Base-by-base conservation (phyloP, 2,888 invertebrate genomes). In the Camponotus fellah region DNA sequence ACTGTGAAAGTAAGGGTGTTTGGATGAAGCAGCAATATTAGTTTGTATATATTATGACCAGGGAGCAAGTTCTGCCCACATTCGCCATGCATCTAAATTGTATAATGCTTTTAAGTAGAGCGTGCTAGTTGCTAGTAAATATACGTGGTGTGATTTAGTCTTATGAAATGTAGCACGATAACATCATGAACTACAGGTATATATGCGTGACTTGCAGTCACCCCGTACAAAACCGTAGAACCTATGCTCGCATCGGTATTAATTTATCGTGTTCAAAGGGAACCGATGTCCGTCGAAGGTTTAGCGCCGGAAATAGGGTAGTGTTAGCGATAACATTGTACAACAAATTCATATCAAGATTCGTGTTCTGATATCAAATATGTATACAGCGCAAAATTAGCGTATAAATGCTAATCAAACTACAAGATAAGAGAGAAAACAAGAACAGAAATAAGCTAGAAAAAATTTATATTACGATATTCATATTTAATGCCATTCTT, bases 121-220 rank as follows among this genome's bases (percentile, higher is more conserved):
- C 79, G 46, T 80, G 79, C 34, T 26, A 46, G 75, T 60, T 46
- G 79, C 60, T 60, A 80, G 46, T 80, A 80, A 80, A 79, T 43
- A 40, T 56, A 72, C 74, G 12, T 12, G 72, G 72, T 71, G 43
- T 17, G 75, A 79, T 79, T 43, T 34, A 58, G 74, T 58, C 74
- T 79, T 79, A 71, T 58, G 77, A 79, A 79, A 79, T 60, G 43
- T 79, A 72, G 46, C 26, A 34, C 17, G 79, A 80, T 80, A 80
- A 75, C 26, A 80, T 80, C 79, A 34, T 71, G 8, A 58, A n/a
- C 17, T 4, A 21, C 32, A 17, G 21, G 17, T 58, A 60, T 60
- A 74, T 21, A 80, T 75, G 79, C 79, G 79, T 80, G 76, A 80
- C 75, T 74, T 80, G 74, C 17, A 60, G 60, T 74, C 46, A 26